Conservation (phyloP, 2,113 vertebrate genomes). For the Periophthalmus modestus region DNA sequence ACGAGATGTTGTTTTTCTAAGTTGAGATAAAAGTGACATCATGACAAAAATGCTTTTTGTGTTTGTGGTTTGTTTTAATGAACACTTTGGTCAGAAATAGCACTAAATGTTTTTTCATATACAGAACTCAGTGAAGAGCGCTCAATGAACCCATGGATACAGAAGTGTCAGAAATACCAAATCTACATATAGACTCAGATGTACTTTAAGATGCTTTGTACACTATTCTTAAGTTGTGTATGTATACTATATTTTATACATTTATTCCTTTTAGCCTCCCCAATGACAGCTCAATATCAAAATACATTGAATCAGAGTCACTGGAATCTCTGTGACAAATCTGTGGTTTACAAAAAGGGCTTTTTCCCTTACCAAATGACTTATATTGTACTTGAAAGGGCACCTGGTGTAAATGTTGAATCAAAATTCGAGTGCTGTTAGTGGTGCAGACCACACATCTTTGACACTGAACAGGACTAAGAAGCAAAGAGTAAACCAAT, state of each 20-base stretch:
- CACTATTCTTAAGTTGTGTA: no score
- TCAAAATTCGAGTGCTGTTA: no score
- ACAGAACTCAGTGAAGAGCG: no score
- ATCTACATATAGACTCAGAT: no score
- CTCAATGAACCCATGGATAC: no score
- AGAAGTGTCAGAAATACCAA: background rate
- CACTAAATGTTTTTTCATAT: background rate
- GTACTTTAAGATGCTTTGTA: no score
- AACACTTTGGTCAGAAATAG: conserved; percentile 4
- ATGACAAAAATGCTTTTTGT: conserved; percentile 1
- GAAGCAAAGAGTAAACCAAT: no score
- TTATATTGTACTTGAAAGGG: background rate
- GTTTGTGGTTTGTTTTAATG: background rate
- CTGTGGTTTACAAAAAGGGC: background rate
- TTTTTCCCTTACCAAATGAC: background rate
- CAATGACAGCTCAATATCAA: background rate
- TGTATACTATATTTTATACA: background rate
- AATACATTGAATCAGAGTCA: background rate
- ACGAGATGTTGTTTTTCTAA: background rate
- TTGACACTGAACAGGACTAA: no score
- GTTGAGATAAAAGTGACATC: background rate
- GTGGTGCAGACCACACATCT: no score
- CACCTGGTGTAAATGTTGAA: background rate
- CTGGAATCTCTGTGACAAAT: background rate
- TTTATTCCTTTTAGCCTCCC: background rate